phyloP scores from a whole-genome alignment of 2,888 invertebrate genomes.

The Tetragnatha montana region DNA sequence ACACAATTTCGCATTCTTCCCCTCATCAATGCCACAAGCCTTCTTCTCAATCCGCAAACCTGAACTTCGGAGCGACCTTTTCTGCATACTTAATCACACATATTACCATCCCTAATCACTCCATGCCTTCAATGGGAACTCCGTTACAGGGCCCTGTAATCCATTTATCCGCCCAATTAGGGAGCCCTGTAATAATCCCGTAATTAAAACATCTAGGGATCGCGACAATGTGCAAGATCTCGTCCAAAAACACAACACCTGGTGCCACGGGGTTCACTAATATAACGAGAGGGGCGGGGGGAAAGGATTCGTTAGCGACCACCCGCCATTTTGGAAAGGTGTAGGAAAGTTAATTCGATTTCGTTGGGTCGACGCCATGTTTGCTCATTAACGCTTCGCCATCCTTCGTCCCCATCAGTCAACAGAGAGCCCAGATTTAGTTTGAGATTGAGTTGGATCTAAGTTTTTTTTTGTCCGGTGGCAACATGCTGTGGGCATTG shows the following conservation, averaged over 20 bases:
- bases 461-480: neutral
- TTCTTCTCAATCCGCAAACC: neutral
- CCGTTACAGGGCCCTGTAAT: neutral
- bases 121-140: neutral
- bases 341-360: constrained; percentile 15
- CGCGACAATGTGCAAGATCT: constrained; percentile 9
- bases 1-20: neutral
- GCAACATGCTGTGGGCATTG: neutral
- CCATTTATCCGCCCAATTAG: constrained; percentile 25
- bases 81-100: constrained; percentile 18
- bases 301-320: neutral
- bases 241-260: constrained; percentile 20
- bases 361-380: neutral
- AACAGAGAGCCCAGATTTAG: neutral
- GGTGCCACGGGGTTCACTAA: neutral
- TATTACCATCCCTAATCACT: constrained; percentile 19
- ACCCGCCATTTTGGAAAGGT: neutral
- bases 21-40: neutral
- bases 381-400: constrained; percentile 15
- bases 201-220: neutral
- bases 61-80: neutral
- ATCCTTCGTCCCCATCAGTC: neutral
- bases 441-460: neutral
- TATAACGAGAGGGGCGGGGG: neutral
- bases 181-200: constrained; percentile 14